phyloP scores from a whole-genome alignment of 2,113 vertebrate species.

The Lepidothrix coronata region DNA sequence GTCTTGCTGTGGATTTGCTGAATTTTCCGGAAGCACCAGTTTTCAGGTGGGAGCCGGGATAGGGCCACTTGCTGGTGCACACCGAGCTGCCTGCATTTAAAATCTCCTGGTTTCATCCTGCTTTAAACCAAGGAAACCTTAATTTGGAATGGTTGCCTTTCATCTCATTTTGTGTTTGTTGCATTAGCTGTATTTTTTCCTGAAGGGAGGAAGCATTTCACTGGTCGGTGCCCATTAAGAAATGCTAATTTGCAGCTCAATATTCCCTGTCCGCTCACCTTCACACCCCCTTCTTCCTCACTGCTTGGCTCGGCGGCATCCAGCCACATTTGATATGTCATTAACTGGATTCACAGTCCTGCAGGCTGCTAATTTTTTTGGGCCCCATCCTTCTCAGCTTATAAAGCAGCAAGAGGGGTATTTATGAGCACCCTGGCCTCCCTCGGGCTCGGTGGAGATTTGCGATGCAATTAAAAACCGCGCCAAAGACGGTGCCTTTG shows the following conservation, averaged over 20 bases:
- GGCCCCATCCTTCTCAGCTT: conserved; percentile 9
- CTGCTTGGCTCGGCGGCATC: background rate
- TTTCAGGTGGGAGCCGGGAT: background rate
- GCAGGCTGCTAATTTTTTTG: conserved; percentile 25
- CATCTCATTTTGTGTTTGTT: background rate
- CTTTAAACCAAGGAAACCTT: background rate
- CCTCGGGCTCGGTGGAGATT: background rate
- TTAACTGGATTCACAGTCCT: conserved; percentile 30
- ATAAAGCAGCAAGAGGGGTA: background rate
- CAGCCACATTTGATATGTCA: background rate
- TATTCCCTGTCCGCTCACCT: background rate
- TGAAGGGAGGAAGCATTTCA: background rate
- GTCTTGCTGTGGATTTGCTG: background rate
- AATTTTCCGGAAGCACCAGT: fast-evolving
- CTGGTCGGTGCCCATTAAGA: conserved; percentile 1
- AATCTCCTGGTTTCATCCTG: background rate
- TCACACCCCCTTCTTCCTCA: background rate
- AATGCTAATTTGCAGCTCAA: conserved; percentile 40
- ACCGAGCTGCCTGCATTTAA: fast-evolving
- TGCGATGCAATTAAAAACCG: background rate
- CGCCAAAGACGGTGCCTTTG: background rate
- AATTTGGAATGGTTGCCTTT: background rate
- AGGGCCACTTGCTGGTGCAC: fast-evolving
- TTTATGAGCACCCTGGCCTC: background rate
- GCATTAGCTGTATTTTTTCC: background rate